Evolutionary conservation across 2,113 vertebrate species (phyloP).

Genomic region (Gambusia holbrooki): DNA sequence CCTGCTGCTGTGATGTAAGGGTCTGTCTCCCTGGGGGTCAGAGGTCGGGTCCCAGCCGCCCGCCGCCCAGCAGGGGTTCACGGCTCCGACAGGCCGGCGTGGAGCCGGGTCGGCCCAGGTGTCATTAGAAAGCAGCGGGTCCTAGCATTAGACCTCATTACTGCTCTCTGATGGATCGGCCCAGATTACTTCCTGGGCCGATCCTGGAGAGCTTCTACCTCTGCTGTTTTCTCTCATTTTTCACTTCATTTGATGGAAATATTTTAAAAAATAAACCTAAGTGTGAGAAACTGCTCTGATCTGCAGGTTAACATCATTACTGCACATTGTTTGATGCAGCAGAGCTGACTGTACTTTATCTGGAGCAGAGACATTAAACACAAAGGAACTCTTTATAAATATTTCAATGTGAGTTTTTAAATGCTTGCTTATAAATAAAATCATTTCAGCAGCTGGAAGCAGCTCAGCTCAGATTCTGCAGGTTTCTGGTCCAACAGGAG

Average conservation of each 20-base stretch:
- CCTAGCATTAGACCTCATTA: conserved; percentile 81
- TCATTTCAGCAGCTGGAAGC: conserved; percentile 20
- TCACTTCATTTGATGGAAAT: conserved; percentile 9
- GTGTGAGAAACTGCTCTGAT: background rate
- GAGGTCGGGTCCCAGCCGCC: conserved; percentile 67
- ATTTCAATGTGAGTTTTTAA: conserved; percentile 67
- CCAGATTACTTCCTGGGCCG: conserved; percentile 71
- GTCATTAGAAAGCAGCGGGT: conserved; percentile 74
- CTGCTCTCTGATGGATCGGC: conserved; percentile 71
- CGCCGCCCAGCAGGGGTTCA: conserved; percentile 42
- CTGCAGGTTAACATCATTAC: background rate
- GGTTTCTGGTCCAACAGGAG: conserved; percentile 5
- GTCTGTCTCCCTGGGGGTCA: conserved; percentile 63
- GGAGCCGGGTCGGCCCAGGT: conserved; percentile 57
- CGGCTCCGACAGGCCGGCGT: conserved; percentile 42
- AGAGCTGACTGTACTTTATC: background rate
- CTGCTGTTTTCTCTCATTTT: background rate
- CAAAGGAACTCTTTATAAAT: conserved; percentile 53
- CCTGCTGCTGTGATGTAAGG: conserved; percentile 55
- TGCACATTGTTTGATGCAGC: background rate
- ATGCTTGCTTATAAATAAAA: conserved; percentile 53
- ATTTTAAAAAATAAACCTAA: background rate
- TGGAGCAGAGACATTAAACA: conserved; percentile 42
- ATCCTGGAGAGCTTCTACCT: conserved; percentile 8
- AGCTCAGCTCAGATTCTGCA: conserved; percentile 31